Conservation (phyloP, 2,113 vertebrate species). For the Laterallus jamaicensis region DNA sequence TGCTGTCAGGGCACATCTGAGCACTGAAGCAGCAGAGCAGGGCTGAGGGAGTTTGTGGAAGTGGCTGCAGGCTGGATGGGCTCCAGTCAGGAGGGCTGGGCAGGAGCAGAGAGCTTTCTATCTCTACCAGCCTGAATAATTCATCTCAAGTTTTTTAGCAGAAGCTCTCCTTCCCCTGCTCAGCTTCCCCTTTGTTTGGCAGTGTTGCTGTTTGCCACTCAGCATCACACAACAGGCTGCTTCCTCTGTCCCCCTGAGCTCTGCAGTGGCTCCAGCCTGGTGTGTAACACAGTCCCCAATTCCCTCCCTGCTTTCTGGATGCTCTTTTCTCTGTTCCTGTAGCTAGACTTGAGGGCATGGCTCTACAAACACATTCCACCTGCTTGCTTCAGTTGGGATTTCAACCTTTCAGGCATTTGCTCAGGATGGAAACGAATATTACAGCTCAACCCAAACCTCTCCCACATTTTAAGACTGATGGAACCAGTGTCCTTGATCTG, state of each 20-base stretch:
- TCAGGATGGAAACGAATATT: neutral
- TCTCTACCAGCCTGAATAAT: slow-evolving; percentile 34
- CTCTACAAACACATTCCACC: neutral
- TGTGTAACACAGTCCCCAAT: neutral
- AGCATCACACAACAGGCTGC: neutral
- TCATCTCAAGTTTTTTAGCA: slow-evolving; percentile 10
- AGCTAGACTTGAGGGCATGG: neutral
- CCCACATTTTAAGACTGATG: neutral
- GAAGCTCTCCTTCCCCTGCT: neutral
- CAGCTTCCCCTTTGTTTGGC: neutral
- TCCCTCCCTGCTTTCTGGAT: neutral
- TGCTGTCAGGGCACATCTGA: neutral
- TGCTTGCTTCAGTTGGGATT: neutral
- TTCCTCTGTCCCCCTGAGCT: neutral
- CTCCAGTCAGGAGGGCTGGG: neutral
- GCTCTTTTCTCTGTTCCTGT: neutral
- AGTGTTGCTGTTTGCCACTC: neutral
- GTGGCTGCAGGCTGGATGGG: neutral
- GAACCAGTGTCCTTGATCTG: neutral
- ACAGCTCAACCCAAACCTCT: neutral
- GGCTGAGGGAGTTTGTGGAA: neutral
- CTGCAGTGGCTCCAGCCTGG: neutral
- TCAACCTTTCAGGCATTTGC: neutral
- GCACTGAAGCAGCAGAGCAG: neutral
- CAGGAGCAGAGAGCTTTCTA: neutral